Evolutionary conservation across 2,797 vertebrate genomes (phyloP), one percentile per base, ranked within the genome.

Genomic region (Hipposideros larvatus): DNA sequence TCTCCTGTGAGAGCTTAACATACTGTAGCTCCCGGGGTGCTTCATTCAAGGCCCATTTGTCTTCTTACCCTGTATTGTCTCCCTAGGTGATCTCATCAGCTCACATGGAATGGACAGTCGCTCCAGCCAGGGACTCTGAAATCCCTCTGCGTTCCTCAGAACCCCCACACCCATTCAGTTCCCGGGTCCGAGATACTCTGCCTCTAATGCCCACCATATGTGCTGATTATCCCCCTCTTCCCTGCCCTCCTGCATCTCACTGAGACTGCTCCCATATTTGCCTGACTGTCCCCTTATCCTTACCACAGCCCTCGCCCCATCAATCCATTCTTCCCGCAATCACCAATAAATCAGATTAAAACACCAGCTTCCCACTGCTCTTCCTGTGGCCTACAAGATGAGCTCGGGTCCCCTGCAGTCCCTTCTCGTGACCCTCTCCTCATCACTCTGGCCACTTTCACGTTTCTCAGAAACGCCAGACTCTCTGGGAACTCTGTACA

Each of bases 171-270:
- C 71, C 34, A 89, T 9, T 73, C 34, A 13, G 2, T 18, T 18
- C 34, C 26, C n/a, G 34, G 51, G 34, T 43, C 19, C 34, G 1
- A 0, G 6, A 53, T 4, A 43, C 10, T 31, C 70, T 31, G 4
- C 26, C 1, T 13, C 18, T 2, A 11, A 10, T 2, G 53, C 8
- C 91, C 19, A 22, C 22, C 16, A 1, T 0, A 11, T 0, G 4
- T 6, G 8, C 31, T 7, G 3, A 14, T n/a, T 41, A n/a, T 78
- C 41, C 70, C 80, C 51, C 11, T 24, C 14, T 24, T 75, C 59
- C 10, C 11, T 41, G 11, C 19, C 5, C 26, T 57, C 22, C 5
- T 1, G 19, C 13, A 1, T n/a, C 51, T 94, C 43, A 7, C 28
- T 26, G 14, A 65, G 34, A 24, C 0, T 6, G 24, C 37, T 53